These are phyloP conservation scores for Virgularia gustaviana DNA, from an alignment of 92 coral and sea anemone genomes.

Conservation along the genomic window DNA sequence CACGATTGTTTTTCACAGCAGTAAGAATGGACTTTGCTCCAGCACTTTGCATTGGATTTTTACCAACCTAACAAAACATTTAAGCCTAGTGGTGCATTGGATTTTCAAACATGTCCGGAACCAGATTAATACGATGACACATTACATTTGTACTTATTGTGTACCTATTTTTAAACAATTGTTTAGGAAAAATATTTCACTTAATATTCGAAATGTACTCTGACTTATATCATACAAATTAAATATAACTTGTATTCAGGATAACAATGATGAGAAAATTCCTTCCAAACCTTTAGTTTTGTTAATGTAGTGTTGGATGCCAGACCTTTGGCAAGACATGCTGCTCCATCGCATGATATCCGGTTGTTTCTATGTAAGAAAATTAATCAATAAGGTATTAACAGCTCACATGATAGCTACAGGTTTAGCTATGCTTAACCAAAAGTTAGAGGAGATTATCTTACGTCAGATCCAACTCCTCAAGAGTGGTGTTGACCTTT, in stretches of 20 bases:
- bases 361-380: conserved; percentile 89
- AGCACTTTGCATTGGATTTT: conserved; percentile 97
- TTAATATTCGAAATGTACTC: background rate
- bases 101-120: too few species aligned
- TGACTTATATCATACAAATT: too few species aligned
- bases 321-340: conserved; percentile 73
- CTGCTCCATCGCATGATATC: conserved; percentile 92
- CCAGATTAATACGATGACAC: too few species aligned
- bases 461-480: conserved; percentile 87
- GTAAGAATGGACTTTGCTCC: conserved; percentile 87
- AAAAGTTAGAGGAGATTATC: conserved; percentile 7
- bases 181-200: background rate
- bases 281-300: conserved; percentile 62
- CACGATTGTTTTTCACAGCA: conserved; percentile 82
- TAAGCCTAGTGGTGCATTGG: background rate
- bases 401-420: background rate
- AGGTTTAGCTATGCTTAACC: background rate
- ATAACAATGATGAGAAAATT: background rate
- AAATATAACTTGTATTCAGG: too few species aligned
- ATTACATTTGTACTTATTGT: too few species aligned
- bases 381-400: background rate
- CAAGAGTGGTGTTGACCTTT: conserved; percentile 73
- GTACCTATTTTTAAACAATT: too few species aligned
- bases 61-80: conserved; percentile 65
- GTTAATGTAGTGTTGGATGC: conserved; percentile 72